Conservation (phyloP, 2,797 vertebrate genomes). For the Amniataba percoides region DNA sequence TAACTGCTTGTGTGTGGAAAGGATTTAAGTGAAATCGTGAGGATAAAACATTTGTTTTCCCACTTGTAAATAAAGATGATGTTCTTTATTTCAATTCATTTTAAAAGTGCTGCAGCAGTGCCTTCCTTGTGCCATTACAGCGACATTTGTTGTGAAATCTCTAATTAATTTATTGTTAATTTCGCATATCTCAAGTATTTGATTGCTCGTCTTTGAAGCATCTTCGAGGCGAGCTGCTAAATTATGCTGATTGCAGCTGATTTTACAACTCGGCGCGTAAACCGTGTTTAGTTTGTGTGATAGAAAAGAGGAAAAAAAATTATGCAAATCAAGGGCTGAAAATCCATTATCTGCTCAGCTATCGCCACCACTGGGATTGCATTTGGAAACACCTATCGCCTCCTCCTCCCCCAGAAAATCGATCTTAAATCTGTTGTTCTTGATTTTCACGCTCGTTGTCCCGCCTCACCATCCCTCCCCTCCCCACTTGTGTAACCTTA, state of each 20-base stretch:
- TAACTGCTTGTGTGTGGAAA: slow-evolving; percentile 8
- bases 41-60: slow-evolving; percentile 9
- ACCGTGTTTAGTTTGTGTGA: slow-evolving; percentile 30
- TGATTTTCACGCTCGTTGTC: slow-evolving; percentile 39
- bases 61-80: neutral
- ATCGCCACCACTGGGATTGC: slow-evolving; percentile 35
- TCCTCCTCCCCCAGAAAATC: slow-evolving; percentile 48
- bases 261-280: slow-evolving; percentile 10
- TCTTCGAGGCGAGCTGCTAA: neutral
- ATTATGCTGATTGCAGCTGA: slow-evolving; percentile 17
- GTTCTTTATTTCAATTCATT: neutral
- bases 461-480: neutral
- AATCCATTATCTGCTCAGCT: slow-evolving; percentile 53
- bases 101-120: neutral
- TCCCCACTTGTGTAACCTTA: slow-evolving; percentile 2
- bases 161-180: neutral
- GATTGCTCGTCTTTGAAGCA: slow-evolving; percentile 4
- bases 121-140: neutral
- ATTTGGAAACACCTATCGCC: slow-evolving; percentile 43
- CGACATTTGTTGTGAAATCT: neutral
- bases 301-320: slow-evolving; percentile 33
- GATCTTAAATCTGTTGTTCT: slow-evolving; percentile 54
- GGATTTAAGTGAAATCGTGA: neutral
- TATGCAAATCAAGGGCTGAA: slow-evolving; percentile 25
- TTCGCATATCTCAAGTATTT: slow-evolving; percentile 12